Evolutionary conservation across 1,140 invertebrate genomes (phyloP).

Genomic region (Acromyrmex charruanus): DNA sequence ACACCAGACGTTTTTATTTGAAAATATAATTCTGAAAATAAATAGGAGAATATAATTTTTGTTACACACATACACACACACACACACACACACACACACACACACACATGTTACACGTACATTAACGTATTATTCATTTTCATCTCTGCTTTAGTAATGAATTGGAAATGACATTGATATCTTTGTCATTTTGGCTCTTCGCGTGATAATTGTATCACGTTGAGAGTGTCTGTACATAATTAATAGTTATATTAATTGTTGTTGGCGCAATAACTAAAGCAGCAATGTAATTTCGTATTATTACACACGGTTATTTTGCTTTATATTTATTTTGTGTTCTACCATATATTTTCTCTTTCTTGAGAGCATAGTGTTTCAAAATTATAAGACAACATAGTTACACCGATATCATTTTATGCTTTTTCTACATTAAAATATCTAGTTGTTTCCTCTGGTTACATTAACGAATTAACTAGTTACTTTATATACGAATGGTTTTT

Average conservation of each 20-base stretch:
- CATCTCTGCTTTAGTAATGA: neutral
- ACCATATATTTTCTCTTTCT: neutral
- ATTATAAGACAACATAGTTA: conserved; percentile 30
- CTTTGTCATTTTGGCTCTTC: conserved; percentile 3
- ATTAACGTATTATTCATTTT: neutral
- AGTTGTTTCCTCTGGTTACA: neutral
- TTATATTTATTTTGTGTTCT: neutral
- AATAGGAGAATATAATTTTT: neutral
- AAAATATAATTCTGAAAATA: neutral
- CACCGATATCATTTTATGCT: neutral
- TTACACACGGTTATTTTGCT: neutral
- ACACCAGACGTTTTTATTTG: neutral
- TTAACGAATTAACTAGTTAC: conserved; percentile 23
- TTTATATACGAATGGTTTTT: neutral
- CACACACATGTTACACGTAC: neutral
- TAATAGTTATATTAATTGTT: conserved; percentile 21
- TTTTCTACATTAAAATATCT: neutral
- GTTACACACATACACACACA: no score
- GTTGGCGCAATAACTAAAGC: neutral
- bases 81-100: no score
- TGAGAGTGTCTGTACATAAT: conserved; percentile 2
- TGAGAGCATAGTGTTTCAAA: neutral
- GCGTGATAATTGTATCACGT: neutral
- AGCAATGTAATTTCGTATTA: conserved; percentile 6
- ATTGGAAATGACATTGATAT: neutral